Base-by-base conservation (phyloP, 2,888 invertebrate genomes). In the Magallana nippona region DNA sequence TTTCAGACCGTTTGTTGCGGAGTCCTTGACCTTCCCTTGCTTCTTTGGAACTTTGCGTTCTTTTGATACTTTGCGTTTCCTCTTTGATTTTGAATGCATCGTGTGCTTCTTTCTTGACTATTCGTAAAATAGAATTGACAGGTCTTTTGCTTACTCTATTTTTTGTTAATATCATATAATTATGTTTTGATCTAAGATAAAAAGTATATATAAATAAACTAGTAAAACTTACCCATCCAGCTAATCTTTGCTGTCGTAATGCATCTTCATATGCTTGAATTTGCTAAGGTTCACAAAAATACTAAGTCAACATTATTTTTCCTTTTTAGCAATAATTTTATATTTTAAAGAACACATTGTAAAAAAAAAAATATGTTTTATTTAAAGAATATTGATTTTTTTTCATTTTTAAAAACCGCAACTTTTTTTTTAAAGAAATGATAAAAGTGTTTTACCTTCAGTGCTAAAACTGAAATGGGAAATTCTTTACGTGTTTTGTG, bases 241-340 rank as follows among this genome's bases (percentile, higher is more conserved):
- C 90, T 0, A 92, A 87, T 79, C 92, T 85, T 78, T 92, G 92
- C 57, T 92, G 91, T 77, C 89, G 86, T 78, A 92, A 86, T 2
- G 91, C 91, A 82, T 92, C 91, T 84, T 92, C 93, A 82, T 92
- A 93, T 8, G 91, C 91, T 85, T 92, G 91, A 19, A 93, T 92
- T 93, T 93, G 92, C 93, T 93, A 86, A 2, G 87, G 81, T 55
- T 27, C 44, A 44, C 0, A 44, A 8, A 44, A 44, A 44, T 44
- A n/a, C n/a, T n/a, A n/a, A n/a, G n/a, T n/a, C n/a, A n/a, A n/a
- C n/a, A n/a, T n/a, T n/a, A n/a, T n/a, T n/a, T n/a, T n/a, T n/a
- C n/a, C n/a, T n/a, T n/a, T n/a, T n/a, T n/a, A n/a, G n/a, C n/a
- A n/a, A n/a, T n/a, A n/a, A n/a, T n/a, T n/a, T n/a, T n/a, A n/a